Conservation (phyloP, 2,113 vertebrate species). For the Brachyhypopomus gauderio region DNA sequence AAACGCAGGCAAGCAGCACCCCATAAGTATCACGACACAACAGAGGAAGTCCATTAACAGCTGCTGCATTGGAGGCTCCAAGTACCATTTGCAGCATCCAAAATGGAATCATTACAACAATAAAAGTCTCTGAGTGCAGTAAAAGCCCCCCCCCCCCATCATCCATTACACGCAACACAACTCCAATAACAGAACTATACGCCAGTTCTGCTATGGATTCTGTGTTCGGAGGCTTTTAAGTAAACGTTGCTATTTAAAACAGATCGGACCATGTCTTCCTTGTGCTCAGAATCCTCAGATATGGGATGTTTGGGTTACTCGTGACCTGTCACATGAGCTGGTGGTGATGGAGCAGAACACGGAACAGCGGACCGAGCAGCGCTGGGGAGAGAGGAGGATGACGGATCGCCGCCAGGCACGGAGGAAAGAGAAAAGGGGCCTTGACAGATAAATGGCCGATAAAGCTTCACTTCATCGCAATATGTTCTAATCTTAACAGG, state of each 20-base stretch:
- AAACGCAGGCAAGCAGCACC: no score
- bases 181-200: not conserved
- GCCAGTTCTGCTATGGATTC: not conserved
- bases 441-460: constrained; percentile 8
- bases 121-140: constrained; percentile 19
- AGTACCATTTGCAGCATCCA: constrained; percentile 3
- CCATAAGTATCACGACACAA: not conserved
- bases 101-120: not conserved
- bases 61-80: not conserved
- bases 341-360: not conserved
- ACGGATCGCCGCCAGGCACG: constrained; percentile 16
- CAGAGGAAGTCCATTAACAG: not conserved
- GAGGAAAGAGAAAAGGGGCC: constrained; percentile 8
- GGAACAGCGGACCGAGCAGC: constrained; percentile 19
- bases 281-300: not conserved
- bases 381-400: constrained; percentile 12
- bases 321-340: no score
- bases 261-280: not conserved
- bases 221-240: not conserved
- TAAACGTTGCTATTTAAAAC: not conserved
- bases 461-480: not conserved
- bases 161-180: constrained; percentile 1
- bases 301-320: not conserved
- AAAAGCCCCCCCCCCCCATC: constrained; percentile 3
- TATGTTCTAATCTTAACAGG: constrained; percentile 10